These are phyloP conservation scores for Poeciliopsis occidentalis DNA, from an alignment of 2,113 vertebrate genomes.

Conservation along the genomic window DNA sequence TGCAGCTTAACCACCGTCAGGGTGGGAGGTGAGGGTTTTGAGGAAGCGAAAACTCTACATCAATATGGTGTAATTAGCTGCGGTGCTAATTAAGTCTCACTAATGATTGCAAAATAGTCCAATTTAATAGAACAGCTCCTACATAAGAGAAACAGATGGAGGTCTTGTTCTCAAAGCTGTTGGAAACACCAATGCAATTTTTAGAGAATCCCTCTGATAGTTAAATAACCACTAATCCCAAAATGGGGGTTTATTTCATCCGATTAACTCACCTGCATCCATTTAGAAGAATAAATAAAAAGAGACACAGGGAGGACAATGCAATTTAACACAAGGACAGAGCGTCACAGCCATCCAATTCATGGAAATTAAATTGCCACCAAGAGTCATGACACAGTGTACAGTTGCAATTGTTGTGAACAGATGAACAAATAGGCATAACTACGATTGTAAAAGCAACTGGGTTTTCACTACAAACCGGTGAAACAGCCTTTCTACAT, in stretches of 20 bases:
- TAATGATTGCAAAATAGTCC: conserved; percentile 40
- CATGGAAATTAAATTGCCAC: conserved; percentile 2
- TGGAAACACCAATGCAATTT: conserved; percentile 7
- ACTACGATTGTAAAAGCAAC: background rate
- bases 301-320: conserved; percentile 2
- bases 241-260: conserved; percentile 6
- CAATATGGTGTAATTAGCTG: conserved; percentile 57
- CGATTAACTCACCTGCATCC: background rate
- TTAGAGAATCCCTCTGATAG: conserved; percentile 10
- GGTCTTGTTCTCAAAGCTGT: conserved; percentile 21
- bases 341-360: background rate
- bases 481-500: background rate
- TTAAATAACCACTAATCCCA: background rate
- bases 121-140: conserved; percentile 45
- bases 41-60: conserved; percentile 26
- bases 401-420: conserved; percentile 10
- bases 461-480: background rate
- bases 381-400: background rate
- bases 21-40: too few relatives aligned
- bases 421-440: background rate
- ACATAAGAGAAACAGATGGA: conserved; percentile 14
- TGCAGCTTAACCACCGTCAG: conserved; percentile 37
- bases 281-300: conserved; percentile 4
- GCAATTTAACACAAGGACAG: conserved; percentile 1
- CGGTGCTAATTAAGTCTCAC: conserved; percentile 35